Percentiles rank a stretch among this genome's conserved stretches.
Conservation (phyloP, 1,140 invertebrate genomes). For the Halesus radiatus region DNA sequence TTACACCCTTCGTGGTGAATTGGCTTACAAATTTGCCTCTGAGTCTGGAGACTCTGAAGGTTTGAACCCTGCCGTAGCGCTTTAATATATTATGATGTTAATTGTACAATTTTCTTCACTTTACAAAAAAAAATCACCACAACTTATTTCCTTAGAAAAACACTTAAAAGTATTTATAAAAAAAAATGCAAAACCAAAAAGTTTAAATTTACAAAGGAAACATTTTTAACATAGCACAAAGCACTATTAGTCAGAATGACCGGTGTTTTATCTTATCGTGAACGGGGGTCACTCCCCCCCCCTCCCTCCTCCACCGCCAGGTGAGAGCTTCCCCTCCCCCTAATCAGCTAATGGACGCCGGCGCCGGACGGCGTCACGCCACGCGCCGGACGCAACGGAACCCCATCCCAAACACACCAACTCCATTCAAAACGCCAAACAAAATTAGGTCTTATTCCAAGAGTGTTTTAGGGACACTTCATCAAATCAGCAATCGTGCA, state of each 20-base stretch:
- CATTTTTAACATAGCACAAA: conserved; percentile 9
- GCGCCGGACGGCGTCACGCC: conserved; percentile 47
- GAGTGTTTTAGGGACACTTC: no score
- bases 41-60: no score
- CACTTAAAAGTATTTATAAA: not conserved
- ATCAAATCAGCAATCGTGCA: no score
- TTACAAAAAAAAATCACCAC: no score
- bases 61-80: no score
- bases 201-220: conserved; percentile 12
- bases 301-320: not conserved
- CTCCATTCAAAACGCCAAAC: not conserved
- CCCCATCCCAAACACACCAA: not conserved
- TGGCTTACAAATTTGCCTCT: no score
- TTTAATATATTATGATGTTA: no score
- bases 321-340: conserved; percentile 10
- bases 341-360: conserved; percentile 52
- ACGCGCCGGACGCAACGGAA: conserved; percentile 26
- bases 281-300: conserved; percentile 15
- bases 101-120: no score
- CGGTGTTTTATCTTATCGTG: conserved; percentile 38
- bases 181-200: not conserved
- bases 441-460: no score
- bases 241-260: conserved; percentile 29
- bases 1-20: no score
- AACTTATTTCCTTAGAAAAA: no score